Evolutionary conservation across 1,140 invertebrate genomes (phyloP), one percentile per base, ranked within the genome.

Genomic region (Charaxes varanes): DNA sequence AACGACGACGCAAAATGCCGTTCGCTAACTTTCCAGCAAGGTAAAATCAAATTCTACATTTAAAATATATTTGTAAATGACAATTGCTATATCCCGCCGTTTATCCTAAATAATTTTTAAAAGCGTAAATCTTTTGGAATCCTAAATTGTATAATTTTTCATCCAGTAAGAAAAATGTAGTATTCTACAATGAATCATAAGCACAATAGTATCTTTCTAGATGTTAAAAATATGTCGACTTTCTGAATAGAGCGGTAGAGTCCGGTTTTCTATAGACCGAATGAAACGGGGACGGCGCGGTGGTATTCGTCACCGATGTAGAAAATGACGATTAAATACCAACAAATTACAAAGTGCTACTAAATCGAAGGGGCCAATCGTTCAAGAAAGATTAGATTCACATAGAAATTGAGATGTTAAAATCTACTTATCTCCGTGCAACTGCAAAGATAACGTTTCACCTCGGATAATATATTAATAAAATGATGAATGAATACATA

Each of bases 281-380:
- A 31, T 43, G 45, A 78, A 82, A 70, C 65, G 74, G 67, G 74
- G 72, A 72, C 74, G 64, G 65, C 62, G 63, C 67, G 68, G 65
- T 47, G 58, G 71, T 65, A 73, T 78, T 78, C 73, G 74, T 80
- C 73, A 79, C 72, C 70, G 64, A 64, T 58, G 69, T 80, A 82
- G 76, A 80, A 82, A 80, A 82, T 77, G 76, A 76, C 76, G 71
- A 74, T 72, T 82, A 74, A 80, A 82, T 80, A 80, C 76, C 62
- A 77, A 74, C 65, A 80, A 26, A 82, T 74, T 73, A 49, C 32
- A 41, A 27, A 21, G 17, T 27, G 26, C 37, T 40, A 19, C 30
- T 19, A 19, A 34, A 35, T 18, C n/a, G n/a, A n/a, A n/a, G n/a
- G n/a, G n/a, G n/a, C n/a, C n/a, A n/a, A 3, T 30, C 17, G 13